Base-by-base conservation (phyloP, 2,888 invertebrate genomes). In the Esperia sulphurella region DNA sequence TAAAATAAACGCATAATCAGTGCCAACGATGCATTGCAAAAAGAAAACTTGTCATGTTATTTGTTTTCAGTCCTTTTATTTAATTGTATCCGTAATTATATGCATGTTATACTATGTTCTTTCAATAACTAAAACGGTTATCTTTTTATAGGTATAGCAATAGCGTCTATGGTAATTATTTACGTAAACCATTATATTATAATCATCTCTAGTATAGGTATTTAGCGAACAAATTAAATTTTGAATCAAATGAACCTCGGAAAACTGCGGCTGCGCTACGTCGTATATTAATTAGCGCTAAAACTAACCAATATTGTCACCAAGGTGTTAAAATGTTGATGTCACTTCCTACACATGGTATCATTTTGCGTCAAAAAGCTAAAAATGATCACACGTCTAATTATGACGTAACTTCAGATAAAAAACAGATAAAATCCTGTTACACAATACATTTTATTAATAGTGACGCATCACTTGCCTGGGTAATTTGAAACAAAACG, bases 1-100 rank as follows among this genome's bases (percentile, higher is more conserved):
- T 68, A 65, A 55, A 82, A 79, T 83, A 83, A 84, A 84, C 68
- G 86, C 85, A 86, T 73, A 79, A 68, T 72, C 83, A 87, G 77
- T 88, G 88, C 86, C 81, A 85, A 85, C 84, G 86, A 84, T 67
- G 88, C 88, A 86, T 86, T 88, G 84, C 71, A 77, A 75, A 80
- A 76, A 57, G 44, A 28, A 21, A 21, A 21, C 21, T 21, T 3
- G 21, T 21, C 21, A 21, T 21, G 44, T 45, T 46, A 50, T 59
- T 58, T 63, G 49, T 61, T 57, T 61, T 61, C n/a, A n/a, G n/a
- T n/a, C 55, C 28, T 21, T 10, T 21, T 14, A 43, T 5, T n/a
- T n/a, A n/a, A 21, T 21, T 5, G 21, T 3, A 5, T 21, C 21
- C 5, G 21, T 21, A 21, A 21, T 21, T 21, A 21, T 2, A 5